Conservation (phyloP, 2,888 invertebrate genomes). For the Acronicta leporina region DNA sequence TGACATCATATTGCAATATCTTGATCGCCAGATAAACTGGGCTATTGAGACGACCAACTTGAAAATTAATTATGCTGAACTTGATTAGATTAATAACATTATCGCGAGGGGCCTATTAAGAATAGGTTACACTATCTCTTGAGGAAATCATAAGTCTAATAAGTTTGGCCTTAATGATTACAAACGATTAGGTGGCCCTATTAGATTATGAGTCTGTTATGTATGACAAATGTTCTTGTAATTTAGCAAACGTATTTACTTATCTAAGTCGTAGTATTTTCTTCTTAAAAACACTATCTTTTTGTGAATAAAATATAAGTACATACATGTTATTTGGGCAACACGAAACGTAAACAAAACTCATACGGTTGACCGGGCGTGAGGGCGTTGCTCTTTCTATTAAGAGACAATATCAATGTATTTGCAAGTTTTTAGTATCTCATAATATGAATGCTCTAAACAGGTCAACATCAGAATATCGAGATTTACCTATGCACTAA, state of each 20-base stretch:
- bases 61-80: constrained; percentile 45
- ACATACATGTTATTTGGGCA: constrained; percentile 70
- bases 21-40: constrained; percentile 37
- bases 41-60: constrained; percentile 29
- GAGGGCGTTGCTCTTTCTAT: constrained; percentile 78
- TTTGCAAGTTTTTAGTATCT: constrained; percentile 41
- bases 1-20: constrained; percentile 44
- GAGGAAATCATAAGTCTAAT: constrained; percentile 69
- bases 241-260: constrained; percentile 11
- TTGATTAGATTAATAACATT: constrained; percentile 62
- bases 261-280: constrained; percentile 19
- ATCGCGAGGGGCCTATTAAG: constrained; percentile 34
- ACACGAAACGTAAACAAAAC: constrained; percentile 75
- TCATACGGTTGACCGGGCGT: constrained; percentile 75
- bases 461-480: constrained; percentile 7
- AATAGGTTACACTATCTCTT: constrained; percentile 63
- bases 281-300: constrained; percentile 26
- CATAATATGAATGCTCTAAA: constrained; percentile 16
- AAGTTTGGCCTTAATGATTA: constrained; percentile 65
- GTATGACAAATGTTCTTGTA: constrained; percentile 5
- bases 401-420: constrained; percentile 61
- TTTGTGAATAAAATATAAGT: constrained; percentile 47
- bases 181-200: constrained; percentile 62
- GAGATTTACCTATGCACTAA: constrained; percentile 7
- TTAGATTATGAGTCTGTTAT: constrained; percentile 47